A percentile compares a stretch with the other conserved stretches of the same genome.
Conservation (phyloP, 2,113 vertebrate genomes). For the Neodontobutis hainanensis region DNA sequence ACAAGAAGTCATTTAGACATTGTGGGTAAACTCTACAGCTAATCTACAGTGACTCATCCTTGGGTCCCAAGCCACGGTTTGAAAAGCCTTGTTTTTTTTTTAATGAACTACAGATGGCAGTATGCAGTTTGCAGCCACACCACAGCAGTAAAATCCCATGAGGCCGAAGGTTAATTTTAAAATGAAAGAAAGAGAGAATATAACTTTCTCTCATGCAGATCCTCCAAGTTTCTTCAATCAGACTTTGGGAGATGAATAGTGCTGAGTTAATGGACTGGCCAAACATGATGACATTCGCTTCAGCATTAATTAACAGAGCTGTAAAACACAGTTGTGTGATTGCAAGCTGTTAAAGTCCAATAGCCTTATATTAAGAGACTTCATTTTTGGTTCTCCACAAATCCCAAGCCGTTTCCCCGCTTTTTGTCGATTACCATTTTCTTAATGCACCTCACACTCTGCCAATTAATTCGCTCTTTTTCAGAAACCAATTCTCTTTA, state of each 20-base stretch:
- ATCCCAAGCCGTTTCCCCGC: not conserved
- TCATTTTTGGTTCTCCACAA: constrained; percentile 2
- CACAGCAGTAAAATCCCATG: constrained; percentile 66
- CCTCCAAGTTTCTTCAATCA: constrained; percentile 52
- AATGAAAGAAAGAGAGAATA: constrained; percentile 20
- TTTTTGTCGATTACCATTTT: constrained; percentile 33
- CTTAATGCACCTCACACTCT: constrained; percentile 34
- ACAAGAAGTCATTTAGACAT: too few relatives aligned
- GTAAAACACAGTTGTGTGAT: constrained; percentile 43
- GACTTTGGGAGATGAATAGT: constrained; percentile 44
- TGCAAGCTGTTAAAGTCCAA: constrained; percentile 18
- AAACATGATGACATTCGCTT: constrained; percentile 46
- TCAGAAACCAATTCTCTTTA: constrained; percentile 36
- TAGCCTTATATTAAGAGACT: constrained; percentile 1
- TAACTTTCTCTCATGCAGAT: constrained; percentile 49
- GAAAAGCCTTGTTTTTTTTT: not conserved
- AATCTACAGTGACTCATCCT: not conserved
- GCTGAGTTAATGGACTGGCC: constrained; percentile 50
- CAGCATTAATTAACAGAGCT: constrained; percentile 52
- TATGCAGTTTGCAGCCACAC: constrained; percentile 22
- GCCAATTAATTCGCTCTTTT: constrained; percentile 39
- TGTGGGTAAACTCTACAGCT: not conserved
- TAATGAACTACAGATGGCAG: constrained; percentile 58
- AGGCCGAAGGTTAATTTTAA: constrained; percentile 44
- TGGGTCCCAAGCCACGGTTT: not conserved